Evolutionary conservation across 2,888 invertebrate genomes (phyloP), one percentile per base, ranked within the genome.

Genomic region (Caenorhabditis wallacei): DNA sequence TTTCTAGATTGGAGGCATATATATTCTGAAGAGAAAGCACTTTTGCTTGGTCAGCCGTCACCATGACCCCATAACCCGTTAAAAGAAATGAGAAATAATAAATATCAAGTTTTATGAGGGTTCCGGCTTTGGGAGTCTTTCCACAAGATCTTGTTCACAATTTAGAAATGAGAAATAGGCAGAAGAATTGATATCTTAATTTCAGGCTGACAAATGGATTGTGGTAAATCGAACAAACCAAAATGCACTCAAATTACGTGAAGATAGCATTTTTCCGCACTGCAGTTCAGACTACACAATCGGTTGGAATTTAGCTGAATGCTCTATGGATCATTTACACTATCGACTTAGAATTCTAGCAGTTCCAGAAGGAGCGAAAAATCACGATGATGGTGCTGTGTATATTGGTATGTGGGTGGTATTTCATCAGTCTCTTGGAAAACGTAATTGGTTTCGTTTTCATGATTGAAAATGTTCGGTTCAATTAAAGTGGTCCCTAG

Each of bases 251-350:
- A 37, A 59, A 37, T 46, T 87, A 26, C 80, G 89, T 2, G 85
- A 86, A 20, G 89, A 88, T 54, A 85, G 86, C 24, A 87, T 90
- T 22, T 90, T 90, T 64, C 90, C 90, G 11, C 87, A 89, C 53
- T 90, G 90, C 70, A 78, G 66, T 30, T 84, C 87, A 13, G 87
- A 88, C 51, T 88, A 84, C 71, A 81, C 78, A 22, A 57, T 89
- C 16, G 76, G 87, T 13, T 89, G 89, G 89, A 74, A 80, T 26
- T 48, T 87, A 10, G 85, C 89, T 2, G 76, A 85, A 46, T 87
- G 87, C 22, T 75, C 83, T 2, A 40, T 75, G 20, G 69, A 80
- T 11, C 63, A 84, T 70, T 63, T 87, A 7, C 85, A 87, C 48
- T 89, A 89, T 63, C 84, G 89, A 10, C 75, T 90, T 5, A 81